Conservation (phyloP, 1,140 invertebrate species). For the Chironomus striatipennis region DNA sequence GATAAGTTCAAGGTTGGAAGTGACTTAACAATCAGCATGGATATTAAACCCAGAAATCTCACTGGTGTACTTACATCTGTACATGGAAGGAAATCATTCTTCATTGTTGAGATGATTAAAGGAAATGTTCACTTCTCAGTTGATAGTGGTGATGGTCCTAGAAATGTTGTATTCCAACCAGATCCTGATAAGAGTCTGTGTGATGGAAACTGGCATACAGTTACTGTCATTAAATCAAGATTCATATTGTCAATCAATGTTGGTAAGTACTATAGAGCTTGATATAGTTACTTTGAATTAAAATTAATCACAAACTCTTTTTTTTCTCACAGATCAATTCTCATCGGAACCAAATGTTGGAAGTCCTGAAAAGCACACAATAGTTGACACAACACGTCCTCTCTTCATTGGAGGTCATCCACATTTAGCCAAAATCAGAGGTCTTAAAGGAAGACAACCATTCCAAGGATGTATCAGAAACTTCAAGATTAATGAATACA, state of each 20-base stretch:
- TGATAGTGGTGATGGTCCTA: slow-evolving; percentile 74
- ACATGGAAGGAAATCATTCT: slow-evolving; percentile 68
- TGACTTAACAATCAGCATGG: slow-evolving; percentile 71
- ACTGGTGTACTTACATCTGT: slow-evolving; percentile 76
- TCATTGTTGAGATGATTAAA: slow-evolving; percentile 81
- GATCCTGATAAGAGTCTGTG: slow-evolving; percentile 66
- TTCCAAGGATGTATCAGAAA: slow-evolving; percentile 78
- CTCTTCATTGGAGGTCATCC: slow-evolving; percentile 86
- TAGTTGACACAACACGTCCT: slow-evolving; percentile 67
- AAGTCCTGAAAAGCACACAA: slow-evolving; percentile 54
- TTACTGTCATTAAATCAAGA: slow-evolving; percentile 36
- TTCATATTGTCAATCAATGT: slow-evolving; percentile 35
- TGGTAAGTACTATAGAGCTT: slow-evolving; percentile 27
- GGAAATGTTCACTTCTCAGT: slow-evolving; percentile 73
- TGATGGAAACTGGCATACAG: slow-evolving; percentile 86
- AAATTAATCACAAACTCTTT: slow-evolving; percentile 11
- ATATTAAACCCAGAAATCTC: slow-evolving; percentile 77
- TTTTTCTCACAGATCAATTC: slow-evolving; percentile 24
- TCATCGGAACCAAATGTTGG: slow-evolving; percentile 42
- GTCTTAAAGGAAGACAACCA: slow-evolving; percentile 50
- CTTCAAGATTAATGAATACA: slow-evolving; percentile 53
- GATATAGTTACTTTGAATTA: slow-evolving; percentile 15
- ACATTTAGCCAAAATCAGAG: slow-evolving; percentile 44
- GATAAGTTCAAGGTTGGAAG: slow-evolving; percentile 71
- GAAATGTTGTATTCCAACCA: slow-evolving; percentile 63